Conservation (phyloP, 2,888 invertebrate species). For the Stenodera caucasica region DNA sequence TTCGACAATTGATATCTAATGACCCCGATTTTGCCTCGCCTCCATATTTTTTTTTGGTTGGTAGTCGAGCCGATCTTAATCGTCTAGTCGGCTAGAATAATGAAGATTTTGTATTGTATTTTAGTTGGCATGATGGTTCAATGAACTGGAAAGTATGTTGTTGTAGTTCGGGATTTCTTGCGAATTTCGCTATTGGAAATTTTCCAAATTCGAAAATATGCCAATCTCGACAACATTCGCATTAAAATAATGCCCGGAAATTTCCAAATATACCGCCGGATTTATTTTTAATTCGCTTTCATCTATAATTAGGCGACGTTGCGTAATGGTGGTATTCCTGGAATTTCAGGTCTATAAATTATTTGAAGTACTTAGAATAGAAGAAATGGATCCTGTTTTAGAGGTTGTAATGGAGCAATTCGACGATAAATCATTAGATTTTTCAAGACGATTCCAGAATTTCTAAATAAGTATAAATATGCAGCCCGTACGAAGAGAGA, state of each 20-base stretch:
- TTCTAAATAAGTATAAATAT: conserved; percentile 29
- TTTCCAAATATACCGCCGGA: too few relatives aligned
- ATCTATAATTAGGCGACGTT: too few relatives aligned
- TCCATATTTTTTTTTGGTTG: background rate
- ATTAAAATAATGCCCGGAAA: background rate
- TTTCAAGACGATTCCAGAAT: conserved; percentile 12
- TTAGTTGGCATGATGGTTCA: background rate
- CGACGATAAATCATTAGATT: background rate
- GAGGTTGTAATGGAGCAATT: background rate
- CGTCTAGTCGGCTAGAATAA: background rate
- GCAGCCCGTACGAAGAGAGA: conserved; percentile 31
- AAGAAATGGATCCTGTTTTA: background rate
- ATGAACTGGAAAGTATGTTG: conserved; percentile 1
- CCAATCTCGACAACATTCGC: background rate
- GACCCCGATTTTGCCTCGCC: background rate
- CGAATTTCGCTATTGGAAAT: background rate
- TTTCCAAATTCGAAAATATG: background rate
- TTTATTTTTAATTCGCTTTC: too few relatives aligned
- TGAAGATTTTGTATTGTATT: background rate
- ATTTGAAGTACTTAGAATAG: too few relatives aligned
- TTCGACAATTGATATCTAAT: background rate
- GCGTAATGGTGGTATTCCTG: too few relatives aligned
- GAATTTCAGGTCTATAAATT: too few relatives aligned
- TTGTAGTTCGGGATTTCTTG: background rate
- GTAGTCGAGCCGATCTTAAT: background rate